Percentiles rank a stretch among this genome's conserved stretches.
Evolutionary conservation across 2,797 vertebrate genomes (phyloP).

Genomic region (Crocidura indochinensis): DNA sequence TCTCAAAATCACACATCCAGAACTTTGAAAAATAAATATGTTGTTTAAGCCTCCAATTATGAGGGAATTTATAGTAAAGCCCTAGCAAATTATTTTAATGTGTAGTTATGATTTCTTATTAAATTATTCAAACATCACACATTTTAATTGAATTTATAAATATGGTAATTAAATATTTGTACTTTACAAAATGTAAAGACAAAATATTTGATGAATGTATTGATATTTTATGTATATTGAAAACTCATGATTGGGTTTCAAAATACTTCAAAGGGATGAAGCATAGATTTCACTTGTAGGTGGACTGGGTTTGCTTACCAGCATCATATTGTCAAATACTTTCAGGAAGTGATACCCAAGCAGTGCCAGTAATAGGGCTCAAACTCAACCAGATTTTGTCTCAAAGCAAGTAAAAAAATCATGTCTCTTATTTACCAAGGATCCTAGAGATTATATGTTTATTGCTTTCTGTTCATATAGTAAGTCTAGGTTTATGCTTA

Average conservation of each 20-base stretch:
- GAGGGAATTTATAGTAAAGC: neutral
- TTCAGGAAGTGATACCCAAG: no score
- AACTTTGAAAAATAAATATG: neutral
- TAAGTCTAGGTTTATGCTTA: neutral
- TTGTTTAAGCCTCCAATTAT: neutral
- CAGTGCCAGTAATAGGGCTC: no score
- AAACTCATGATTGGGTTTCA: neutral
- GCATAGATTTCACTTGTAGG: no score
- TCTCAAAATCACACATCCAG: neutral
- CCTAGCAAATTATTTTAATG: neutral
- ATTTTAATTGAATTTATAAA: conserved; percentile 29
- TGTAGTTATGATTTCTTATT: conserved; percentile 8
- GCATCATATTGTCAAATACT: neutral
- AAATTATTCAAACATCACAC: neutral
- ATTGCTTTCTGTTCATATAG: conserved; percentile 35
- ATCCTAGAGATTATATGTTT: neutral
- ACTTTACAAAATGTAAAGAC: neutral
- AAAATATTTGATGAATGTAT: neutral
- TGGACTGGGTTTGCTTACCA: neutral
- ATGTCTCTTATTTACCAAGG: neutral
- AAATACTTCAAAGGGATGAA: no score
- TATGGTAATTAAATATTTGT: neutral
- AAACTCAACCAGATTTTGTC: no score
- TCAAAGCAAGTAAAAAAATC: neutral
- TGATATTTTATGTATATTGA: neutral